Evolutionary conservation across 2,797 vertebrate genomes (phyloP).

Genomic region (Galagoides demidoff): DNA sequence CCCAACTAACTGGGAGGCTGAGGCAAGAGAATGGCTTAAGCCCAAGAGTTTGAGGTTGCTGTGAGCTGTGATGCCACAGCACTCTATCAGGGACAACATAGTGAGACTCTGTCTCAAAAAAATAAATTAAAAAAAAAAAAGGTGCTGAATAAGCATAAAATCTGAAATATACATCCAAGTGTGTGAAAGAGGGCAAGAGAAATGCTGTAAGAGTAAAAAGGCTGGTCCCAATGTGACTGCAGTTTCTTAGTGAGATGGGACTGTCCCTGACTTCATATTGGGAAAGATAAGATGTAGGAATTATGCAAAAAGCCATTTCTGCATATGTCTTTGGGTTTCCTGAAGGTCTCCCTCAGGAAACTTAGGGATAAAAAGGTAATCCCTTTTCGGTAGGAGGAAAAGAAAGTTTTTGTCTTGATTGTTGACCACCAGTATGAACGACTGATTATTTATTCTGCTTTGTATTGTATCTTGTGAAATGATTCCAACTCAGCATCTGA

Average conservation of each 20-base stretch:
- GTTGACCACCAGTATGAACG: neutral
- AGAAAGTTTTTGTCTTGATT: neutral
- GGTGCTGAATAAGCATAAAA: neutral
- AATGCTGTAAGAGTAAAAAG: neutral
- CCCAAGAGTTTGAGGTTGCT: no score
- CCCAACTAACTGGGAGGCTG: no score
- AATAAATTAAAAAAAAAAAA: neutral
- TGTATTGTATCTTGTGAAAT: neutral
- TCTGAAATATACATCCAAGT: neutral
- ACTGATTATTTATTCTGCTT: neutral
- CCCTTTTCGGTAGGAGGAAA: neutral
- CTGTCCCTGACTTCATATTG: neutral
- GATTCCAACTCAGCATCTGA: neutral
- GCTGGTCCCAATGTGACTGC: neutral
- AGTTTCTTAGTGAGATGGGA: neutral
- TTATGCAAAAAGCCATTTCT: neutral
- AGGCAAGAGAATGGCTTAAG: no score
- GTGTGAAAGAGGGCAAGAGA: neutral
- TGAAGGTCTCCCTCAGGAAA: neutral
- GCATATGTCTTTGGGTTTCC: neutral
- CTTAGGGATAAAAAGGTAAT: neutral
- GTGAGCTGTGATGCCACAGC: no score
- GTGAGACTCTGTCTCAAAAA: no score
- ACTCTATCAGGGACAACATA: no score
- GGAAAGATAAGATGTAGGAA: neutral